Evolutionary conservation across 1,140 invertebrate species (phyloP).

Genomic region (Drosophila mauritiana): DNA sequence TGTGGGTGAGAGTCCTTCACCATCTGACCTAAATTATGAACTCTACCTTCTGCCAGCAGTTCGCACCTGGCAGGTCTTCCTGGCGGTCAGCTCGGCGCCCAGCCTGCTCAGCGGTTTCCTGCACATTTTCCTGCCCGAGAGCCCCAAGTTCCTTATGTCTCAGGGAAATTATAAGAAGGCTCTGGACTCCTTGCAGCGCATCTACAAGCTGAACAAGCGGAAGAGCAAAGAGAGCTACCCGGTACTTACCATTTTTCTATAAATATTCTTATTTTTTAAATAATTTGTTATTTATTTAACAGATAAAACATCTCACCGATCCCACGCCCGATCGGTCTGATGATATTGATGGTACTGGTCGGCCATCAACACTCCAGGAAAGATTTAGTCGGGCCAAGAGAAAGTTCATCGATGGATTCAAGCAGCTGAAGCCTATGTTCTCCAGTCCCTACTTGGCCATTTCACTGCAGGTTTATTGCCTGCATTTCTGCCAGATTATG

Average conservation of each 20-base stretch:
- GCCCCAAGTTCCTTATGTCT: conserved; percentile 92
- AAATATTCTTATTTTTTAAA: too few species aligned
- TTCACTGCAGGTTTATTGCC: conserved; percentile 48
- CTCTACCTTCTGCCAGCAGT: conserved; percentile 74
- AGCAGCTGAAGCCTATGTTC: conserved; percentile 68
- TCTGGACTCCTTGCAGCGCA: conserved; percentile 47
- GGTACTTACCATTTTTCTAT: conserved; percentile 84
- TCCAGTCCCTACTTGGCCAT: conserved; percentile 53
- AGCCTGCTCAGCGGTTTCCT: conserved; percentile 87
- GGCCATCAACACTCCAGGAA: not conserved
- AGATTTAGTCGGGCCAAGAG: conserved; percentile 15
- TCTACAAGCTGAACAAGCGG: conserved; percentile 86
- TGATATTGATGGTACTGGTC: not conserved
- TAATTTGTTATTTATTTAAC: not conserved
- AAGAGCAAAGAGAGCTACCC: conserved; percentile 87
- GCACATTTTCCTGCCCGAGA: conserved; percentile 90
- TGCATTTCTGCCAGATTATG: conserved; percentile 74
- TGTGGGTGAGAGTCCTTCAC: conserved; percentile 45
- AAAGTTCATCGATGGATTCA: conserved; percentile 40
- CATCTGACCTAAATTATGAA: not conserved
- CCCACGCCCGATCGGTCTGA: conserved; percentile 34
- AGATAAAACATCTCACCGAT: conserved; percentile 58
- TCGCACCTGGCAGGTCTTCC: conserved; percentile 91
- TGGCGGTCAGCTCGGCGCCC: conserved; percentile 88
- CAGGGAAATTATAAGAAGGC: conserved; percentile 88